Conservation (phyloP, 2,113 vertebrate species). For the Perca fluviatilis region DNA sequence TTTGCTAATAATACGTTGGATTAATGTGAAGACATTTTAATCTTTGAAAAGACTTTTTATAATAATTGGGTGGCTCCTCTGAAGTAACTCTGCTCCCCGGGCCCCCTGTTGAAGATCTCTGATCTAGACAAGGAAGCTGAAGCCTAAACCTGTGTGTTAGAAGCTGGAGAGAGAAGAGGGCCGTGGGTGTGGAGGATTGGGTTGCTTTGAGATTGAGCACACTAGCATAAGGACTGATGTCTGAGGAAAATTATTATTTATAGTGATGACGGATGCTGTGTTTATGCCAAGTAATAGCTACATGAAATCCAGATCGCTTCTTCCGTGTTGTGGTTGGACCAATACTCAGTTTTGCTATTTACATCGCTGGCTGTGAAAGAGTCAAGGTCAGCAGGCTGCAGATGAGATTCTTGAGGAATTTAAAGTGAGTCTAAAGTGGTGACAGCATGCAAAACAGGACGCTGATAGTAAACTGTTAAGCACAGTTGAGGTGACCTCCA, state of each 20-base stretch:
- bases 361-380: conserved; percentile 2
- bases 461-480: conserved; percentile 43
- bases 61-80: no score
- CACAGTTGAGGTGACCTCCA: conserved; percentile 47
- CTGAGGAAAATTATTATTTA: conserved; percentile 15
- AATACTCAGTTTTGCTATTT: not conserved
- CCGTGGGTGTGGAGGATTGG: not conserved
- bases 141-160: not conserved
- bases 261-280: conserved; percentile 32
- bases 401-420: not conserved
- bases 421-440: conserved; percentile 19
- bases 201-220: conserved; percentile 23
- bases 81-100: no score
- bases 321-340: not conserved
- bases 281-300: conserved; percentile 15
- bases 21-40: no score
- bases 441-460: conserved; percentile 37
- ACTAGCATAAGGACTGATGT: conserved; percentile 48
- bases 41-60: no score
- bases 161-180: not conserved
- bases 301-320: not conserved
- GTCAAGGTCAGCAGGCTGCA: conserved; percentile 34
- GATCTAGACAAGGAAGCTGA: not conserved
- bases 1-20: no score
- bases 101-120: no score